Base-by-base conservation (phyloP, 1,140 invertebrate species). In the Cotesia glomerata region DNA sequence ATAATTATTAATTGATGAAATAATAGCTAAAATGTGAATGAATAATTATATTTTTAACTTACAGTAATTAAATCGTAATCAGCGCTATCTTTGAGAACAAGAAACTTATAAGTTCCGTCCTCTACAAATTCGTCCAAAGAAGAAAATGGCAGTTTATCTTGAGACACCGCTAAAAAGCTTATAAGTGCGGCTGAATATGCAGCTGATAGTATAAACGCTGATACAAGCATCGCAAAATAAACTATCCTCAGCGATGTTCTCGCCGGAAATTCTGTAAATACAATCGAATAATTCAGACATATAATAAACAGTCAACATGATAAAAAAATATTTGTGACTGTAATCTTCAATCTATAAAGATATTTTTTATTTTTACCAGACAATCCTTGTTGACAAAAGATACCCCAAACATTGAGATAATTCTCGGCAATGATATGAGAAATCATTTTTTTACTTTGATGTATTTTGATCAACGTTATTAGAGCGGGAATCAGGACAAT, bases 331-430 rank as follows among this genome's bases (percentile, higher is more conserved):
- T n/a, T n/a, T n/a, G n/a, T n/a, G n/a, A n/a, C n/a, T n/a, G 26
- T 26, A 26, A 26, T 2, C 26, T 26, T 26, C 26, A 39, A 58
- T 56, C 36, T 49, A 58, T 63, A 14, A 14, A 71, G 49, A 36
- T 39, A 32, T 52, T 9, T 4, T 5, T 4, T 3, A 26, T 26
- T 4, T 8, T 54, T 74, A 82, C 82, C 80, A 70, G 81, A 16
- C 11, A 82, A 59, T 35, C 78, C 76, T 35, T 84, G 82, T 32
- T 83, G 81, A 67, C 81, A 81, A 54, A 75, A 80, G 49, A 82
- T 80, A 14, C 81, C 79, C 78, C 78, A 82, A 35, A 80, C 59
- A 5, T 71, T 13, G 9, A 80, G 70, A 61, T 79, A 77, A 64
- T 80, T 76, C n/a, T 80, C 59, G 9, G 39, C 36, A 69, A 69